Evolutionary conservation across 2,797 vertebrate genomes (phyloP).

Genomic region (Tinamus major): DNA sequence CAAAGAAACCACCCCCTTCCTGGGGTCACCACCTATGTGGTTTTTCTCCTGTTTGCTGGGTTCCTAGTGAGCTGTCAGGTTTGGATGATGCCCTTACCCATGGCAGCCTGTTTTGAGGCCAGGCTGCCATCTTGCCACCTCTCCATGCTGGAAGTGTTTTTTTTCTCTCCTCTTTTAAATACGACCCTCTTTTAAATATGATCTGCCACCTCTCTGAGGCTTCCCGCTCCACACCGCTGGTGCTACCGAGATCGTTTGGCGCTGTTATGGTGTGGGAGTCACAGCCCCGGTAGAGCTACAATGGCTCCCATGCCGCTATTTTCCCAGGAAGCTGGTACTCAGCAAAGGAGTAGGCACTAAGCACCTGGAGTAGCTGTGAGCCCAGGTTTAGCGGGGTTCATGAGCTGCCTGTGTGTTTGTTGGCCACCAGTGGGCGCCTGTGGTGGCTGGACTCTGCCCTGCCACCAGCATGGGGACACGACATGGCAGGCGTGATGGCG

Average conservation of each 20-base stretch:
- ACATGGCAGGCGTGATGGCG: background rate
- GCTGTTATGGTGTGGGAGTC: background rate
- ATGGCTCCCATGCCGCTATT: too few relatives aligned
- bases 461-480: background rate
- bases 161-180: background rate
- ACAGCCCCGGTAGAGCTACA: background rate
- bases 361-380: background rate
- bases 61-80: background rate
- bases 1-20: too few relatives aligned
- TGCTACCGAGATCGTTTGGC: fast-evolving
- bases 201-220: too few relatives aligned
- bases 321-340: too few relatives aligned
- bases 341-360: too few relatives aligned
- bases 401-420: background rate
- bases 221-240: background rate
- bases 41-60: fast-evolving
- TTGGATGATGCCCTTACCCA: background rate
- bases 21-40: too few relatives aligned
- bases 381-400: conserved; percentile 16
- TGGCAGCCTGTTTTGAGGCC: too few relatives aligned
- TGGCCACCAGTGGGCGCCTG: background rate
- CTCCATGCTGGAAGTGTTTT: background rate
- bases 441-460: background rate
- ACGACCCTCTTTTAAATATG: fast-evolving
- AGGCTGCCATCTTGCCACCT: background rate